These are phyloP conservation scores for Aurelia aurita complex sp. Pacific DNA, from an alignment of 30 jellyfish, hydroid and myxozoan species.

Conservation along the genomic window DNA sequence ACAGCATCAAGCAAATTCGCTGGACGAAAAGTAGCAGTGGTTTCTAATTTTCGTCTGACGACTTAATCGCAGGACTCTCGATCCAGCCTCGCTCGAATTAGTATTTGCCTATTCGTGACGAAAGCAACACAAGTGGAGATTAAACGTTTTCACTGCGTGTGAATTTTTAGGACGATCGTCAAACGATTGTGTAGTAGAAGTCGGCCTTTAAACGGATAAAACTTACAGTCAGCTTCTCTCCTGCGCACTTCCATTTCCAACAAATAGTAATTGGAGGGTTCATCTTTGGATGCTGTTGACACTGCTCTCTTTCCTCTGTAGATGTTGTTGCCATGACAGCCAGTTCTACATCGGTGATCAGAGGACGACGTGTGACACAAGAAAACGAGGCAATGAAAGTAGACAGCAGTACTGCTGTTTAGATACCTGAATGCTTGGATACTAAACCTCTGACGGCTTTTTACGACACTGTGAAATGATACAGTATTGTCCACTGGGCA, in stretches of 20 bases:
- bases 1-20: too few species aligned
- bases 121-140: too few species aligned
- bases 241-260: conserved; percentile 28
- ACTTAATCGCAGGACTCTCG: too few species aligned
- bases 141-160: too few species aligned
- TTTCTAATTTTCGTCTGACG: too few species aligned
- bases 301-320: conserved; percentile 13
- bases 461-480: neutral
- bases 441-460: conserved; percentile 19
- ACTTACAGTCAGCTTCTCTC: too few species aligned
- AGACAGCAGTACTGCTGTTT: conserved; percentile 22
- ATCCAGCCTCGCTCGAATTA: too few species aligned
- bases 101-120: too few species aligned
- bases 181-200: too few species aligned
- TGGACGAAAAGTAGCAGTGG: too few species aligned
- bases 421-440: conserved; percentile 37
- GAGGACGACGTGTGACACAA: conserved; percentile 54
- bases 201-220: too few species aligned
- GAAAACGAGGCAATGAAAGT: conserved; percentile 56
- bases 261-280: conserved; percentile 12
- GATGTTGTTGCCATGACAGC: conserved; percentile 53
- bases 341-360: conserved; percentile 21
- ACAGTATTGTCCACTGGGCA: conserved; percentile 33
- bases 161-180: too few species aligned
- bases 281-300: neutral